phyloP scores from a whole-genome alignment of 1,140 invertebrate genomes.

The Fopius arisanus region DNA sequence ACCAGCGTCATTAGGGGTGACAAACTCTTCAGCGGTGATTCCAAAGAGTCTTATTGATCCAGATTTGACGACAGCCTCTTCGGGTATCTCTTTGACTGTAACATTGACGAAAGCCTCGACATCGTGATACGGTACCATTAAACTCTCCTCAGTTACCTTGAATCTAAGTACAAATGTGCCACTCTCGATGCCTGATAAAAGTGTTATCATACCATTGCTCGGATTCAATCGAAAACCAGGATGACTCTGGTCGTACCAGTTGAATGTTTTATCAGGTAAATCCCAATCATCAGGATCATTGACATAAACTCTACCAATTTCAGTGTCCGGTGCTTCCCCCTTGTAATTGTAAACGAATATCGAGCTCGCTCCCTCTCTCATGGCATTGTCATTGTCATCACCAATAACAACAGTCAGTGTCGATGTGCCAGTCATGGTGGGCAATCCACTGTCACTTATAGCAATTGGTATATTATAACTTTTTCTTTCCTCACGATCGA shows the following conservation, averaged over 20 bases:
- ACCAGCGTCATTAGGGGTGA: constrained; percentile 71
- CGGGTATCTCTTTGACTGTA: constrained; percentile 83
- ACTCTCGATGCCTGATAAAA: constrained; percentile 74
- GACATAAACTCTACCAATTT: constrained; percentile 90
- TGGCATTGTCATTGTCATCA: constrained; percentile 89
- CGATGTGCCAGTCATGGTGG: constrained; percentile 76
- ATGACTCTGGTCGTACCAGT: constrained; percentile 68
- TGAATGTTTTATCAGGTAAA: constrained; percentile 85
- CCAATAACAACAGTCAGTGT: constrained; percentile 87
- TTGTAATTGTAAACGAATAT: constrained; percentile 94
- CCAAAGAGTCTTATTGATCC: constrained; percentile 87
- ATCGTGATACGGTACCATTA: constrained; percentile 64
- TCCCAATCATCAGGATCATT: constrained; percentile 95
- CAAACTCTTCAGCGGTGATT: constrained; percentile 84
- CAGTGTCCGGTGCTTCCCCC: constrained; percentile 75
- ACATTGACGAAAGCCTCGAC: constrained; percentile 84
- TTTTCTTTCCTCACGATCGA: constrained; percentile 90
- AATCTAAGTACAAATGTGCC: constrained; percentile 77
- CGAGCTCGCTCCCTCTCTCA: constrained; percentile 80
- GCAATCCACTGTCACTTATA: constrained; percentile 84
- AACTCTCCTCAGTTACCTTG: constrained; percentile 73
- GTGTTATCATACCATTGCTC: constrained; percentile 84
- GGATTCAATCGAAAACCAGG: constrained; percentile 74
- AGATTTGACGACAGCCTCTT: constrained; percentile 88
- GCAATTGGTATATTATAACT: constrained; percentile 86